Base-by-base conservation (phyloP, 2,888 invertebrate species). In the Drosophila dives region DNA sequence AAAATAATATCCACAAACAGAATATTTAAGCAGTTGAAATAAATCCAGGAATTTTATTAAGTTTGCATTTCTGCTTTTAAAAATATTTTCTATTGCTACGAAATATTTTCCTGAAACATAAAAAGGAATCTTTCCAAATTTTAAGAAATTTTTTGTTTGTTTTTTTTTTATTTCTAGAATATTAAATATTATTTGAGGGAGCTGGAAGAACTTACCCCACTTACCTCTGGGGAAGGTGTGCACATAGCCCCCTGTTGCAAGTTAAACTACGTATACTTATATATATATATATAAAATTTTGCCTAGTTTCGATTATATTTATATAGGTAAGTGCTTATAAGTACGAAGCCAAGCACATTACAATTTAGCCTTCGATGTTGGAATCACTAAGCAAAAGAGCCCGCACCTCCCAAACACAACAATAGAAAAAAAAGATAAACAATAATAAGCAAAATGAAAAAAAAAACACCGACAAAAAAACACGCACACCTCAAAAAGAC, bases 341-440 rank as follows among this genome's bases (percentile, higher is more conserved):
- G 72, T 45, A 61, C 49, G 56, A 38, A 33, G 63, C 58, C 48
- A 62, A 69, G 50, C 64, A 71, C 79, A 72, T 81, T 83, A 71
- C 74, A 75, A 86, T 74, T 74, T 75, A 80, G 69, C 77, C 80
- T 83, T 83, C 86, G 75, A 75, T 73, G 77, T 75, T 49, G 60
- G 72, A 84, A 80, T 84, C 86, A 83, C 86, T 84, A 83, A 59
- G 72, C 75, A 83, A 75, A 73, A 75, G 61, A 59, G 63, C 33
- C 70, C 82, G 54, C 81, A 72, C 65, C 81, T 67, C 42, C 56
- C 40, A 23, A 15, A 36, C 20, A 32, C 32, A 62, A 38, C 62
- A 70, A 42, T 38, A 66, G 26, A 23, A 65, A 20, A 38, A 48
- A 50, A 55, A 65, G 42, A 42, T 42, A 54, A 67, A 59, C 17